Conservation (phyloP, 30 jellyfish, hydroid and myxozoan genomes). For the Pelagia noctiluca region DNA sequence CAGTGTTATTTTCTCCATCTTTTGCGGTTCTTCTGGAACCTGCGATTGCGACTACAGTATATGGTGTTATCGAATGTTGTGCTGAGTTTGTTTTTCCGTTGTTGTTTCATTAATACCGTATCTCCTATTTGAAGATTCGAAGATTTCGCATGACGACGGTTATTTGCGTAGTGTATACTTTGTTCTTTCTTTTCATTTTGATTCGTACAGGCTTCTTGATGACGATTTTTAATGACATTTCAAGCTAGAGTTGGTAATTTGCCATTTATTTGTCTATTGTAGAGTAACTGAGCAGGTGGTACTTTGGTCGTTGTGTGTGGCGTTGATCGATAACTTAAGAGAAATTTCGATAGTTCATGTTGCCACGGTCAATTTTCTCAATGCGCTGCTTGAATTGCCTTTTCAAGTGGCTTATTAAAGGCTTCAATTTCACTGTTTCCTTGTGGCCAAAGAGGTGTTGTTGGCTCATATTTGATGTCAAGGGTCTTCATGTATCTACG, state of each 20-base stretch:
- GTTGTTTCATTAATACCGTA: constrained; percentile 15
- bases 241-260: constrained; percentile 26
- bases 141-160: constrained; percentile 27
- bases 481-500: constrained; percentile 15
- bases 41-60: neutral
- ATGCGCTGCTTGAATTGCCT: constrained; percentile 52
- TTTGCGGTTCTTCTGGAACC: constrained; percentile 10
- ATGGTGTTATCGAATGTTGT: constrained; percentile 3
- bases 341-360: constrained; percentile 41
- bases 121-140: constrained; percentile 11
- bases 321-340: constrained; percentile 45
- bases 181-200: constrained; percentile 2
- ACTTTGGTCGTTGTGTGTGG: constrained; percentile 43
- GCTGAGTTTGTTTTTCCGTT: constrained; percentile 14
- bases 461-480: constrained; percentile 6
- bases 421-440: constrained; percentile 56
- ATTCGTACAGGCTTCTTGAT: constrained; percentile 2
- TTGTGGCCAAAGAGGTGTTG: constrained; percentile 53
- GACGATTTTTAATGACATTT: neutral
- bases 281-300: constrained; percentile 51
- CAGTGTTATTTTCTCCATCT: neutral
- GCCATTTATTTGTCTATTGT: constrained; percentile 21
- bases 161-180: constrained; percentile 20
- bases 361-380: constrained; percentile 31
- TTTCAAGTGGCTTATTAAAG: constrained; percentile 51